Evolutionary conservation across 2,113 vertebrate species (phyloP).

Genomic region (Potamarius usumacintae): DNA sequence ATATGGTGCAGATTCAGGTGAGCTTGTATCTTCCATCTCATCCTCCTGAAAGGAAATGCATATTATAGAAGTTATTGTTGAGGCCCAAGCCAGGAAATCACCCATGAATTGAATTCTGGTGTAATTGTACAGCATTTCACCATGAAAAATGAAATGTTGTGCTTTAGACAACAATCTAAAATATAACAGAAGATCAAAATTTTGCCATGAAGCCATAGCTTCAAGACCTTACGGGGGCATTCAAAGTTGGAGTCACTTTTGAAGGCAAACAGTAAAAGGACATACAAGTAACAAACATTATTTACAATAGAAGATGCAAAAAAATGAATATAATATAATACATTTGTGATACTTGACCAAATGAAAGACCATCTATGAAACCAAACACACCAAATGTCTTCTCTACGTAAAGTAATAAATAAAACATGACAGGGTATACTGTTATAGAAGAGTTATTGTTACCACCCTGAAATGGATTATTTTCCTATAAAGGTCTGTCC

Average conservation of each 20-base stretch:
- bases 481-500: background rate
- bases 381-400: background rate
- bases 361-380: background rate
- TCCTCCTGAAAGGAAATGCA: conserved; percentile 55
- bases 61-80: background rate
- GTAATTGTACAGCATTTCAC: background rate
- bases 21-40: conserved; percentile 51
- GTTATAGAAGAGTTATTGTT: background rate
- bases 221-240: background rate
- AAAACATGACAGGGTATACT: background rate
- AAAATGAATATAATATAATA: background rate
- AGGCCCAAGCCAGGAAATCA: background rate
- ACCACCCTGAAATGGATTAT: background rate
- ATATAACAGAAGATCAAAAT: background rate
- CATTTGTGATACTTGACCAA: background rate
- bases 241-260: background rate
- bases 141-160: background rate
- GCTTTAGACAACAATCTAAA: background rate
- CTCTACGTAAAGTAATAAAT: background rate
- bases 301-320: background rate
- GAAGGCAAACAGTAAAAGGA: background rate
- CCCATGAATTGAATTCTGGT: background rate
- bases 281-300: background rate
- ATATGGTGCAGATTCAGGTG: conserved; percentile 50
- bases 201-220: background rate